Evolutionary conservation across 2,797 vertebrate species (phyloP).

Genomic region (Neopelma chrysocephalum): DNA sequence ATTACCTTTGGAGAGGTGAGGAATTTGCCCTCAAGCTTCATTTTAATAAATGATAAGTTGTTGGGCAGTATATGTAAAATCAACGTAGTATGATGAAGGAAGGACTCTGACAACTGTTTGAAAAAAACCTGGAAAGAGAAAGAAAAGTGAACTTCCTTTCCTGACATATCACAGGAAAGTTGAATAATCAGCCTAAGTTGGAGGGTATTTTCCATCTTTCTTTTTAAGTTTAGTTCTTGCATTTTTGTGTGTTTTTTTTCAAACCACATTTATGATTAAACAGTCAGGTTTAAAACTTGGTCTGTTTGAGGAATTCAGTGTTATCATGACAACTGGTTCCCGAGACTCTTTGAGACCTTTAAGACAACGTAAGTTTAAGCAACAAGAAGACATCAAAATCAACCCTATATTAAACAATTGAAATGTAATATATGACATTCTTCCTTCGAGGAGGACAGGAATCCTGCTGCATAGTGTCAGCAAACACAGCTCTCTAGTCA

Average conservation of each 20-base stretch:
- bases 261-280: fast-evolving
- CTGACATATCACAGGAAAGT: background rate
- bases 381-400: background rate
- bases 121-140: background rate
- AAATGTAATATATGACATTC: background rate
- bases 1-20: background rate
- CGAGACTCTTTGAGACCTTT: background rate
- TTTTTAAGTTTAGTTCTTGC: background rate
- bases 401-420: background rate
- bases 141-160: background rate
- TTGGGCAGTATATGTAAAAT: background rate
- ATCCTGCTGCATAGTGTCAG: background rate
- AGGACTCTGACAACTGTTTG: background rate
- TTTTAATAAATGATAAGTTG: background rate
- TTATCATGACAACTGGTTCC: background rate
- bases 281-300: background rate
- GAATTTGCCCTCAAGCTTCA: background rate
- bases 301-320: background rate
- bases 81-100: background rate
- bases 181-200: background rate
- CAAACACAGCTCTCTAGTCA: constrained; percentile 4
- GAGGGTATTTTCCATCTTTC: background rate
- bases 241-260: background rate
- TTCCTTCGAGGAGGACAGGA: background rate
- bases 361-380: background rate